These are phyloP conservation scores for Nycticryphes semicollaris DNA, from an alignment of 2,113 vertebrate genomes.

Conservation along the genomic window DNA sequence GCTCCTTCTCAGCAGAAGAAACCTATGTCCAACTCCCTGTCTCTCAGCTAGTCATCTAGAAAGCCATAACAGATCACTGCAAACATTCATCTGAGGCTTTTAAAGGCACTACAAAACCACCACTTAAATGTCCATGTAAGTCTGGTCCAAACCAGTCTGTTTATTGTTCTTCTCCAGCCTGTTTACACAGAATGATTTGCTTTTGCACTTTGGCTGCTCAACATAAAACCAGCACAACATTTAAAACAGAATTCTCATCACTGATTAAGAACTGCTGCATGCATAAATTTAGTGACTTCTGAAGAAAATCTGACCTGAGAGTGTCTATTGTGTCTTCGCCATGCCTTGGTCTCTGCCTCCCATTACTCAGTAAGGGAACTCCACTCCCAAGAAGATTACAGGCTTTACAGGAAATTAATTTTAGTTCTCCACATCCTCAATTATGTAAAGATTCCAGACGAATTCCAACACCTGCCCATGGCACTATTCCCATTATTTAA, in stretches of 20 bases:
- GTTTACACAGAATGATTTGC: neutral
- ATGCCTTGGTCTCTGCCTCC: neutral
- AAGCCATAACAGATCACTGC: neutral
- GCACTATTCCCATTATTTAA: neutral
- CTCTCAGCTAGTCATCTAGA: neutral
- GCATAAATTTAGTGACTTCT: neutral
- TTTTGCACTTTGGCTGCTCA: neutral
- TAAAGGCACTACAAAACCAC: neutral
- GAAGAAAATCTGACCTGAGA: conserved; percentile 1
- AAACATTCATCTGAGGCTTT: neutral
- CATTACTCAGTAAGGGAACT: neutral
- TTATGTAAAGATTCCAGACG: neutral
- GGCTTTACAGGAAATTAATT: conserved; percentile 27
- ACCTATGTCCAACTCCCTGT: neutral
- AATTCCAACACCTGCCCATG: neutral
- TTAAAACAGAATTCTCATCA: neutral
- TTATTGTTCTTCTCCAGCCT: neutral
- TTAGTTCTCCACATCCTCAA: neutral
- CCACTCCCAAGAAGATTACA: neutral
- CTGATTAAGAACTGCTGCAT: neutral
- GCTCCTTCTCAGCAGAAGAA: neutral
- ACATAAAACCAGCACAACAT: neutral
- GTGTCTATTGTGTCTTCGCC: neutral
- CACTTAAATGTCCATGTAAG: neutral
- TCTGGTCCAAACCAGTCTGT: neutral